Base-by-base conservation (phyloP, 2,113 vertebrate genomes). In the Sterrhoptilus dennistouni region DNA sequence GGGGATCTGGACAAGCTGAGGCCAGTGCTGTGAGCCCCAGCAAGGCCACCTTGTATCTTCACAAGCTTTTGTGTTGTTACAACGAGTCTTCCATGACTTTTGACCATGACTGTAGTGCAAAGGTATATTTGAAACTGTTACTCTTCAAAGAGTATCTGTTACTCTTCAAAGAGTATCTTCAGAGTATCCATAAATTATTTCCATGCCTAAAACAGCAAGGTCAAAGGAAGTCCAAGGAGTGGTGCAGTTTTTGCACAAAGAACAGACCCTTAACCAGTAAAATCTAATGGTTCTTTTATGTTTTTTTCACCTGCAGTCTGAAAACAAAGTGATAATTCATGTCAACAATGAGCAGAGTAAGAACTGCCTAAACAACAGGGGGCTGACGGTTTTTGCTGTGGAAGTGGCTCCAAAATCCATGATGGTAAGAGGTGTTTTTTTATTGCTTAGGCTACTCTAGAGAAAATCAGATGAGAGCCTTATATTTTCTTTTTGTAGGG, bases 301-400 rank as follows among this genome's bases (percentile, higher is more conserved):
- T 95, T 94, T 94, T 61, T 94, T 61, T 65, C 47, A 90, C 61
- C 95, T 97, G 31, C 97, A 99, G 99, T 98, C 98, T 95, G 98
- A 98, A 94, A 98, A 98, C 89, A 99, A 98, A 97, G 98, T 99
- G 95, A 98, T 99, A 19, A 96, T 99, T 95, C 98, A 99, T 20
- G 93, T 99, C 59, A 99, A 98, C 97, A 99, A 98, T 8, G 98
- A 99, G 81, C 98, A 98, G 88, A 99, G 97, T 94, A 99, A 97
- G 97, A 99, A 99, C 97, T 99, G 98, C 90, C 57, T 98, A 8
- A 99, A 97, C 97, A 99, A 96, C 47, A 97, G 99, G 93, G 98
- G 99, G 50, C 97, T 99, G 89, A 96, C 40, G 27, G 93, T 98
- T 90, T 99, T 99, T 97, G 99, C 99, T 59, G 98, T 99, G 20